Percentiles rank a stretch among this genome's conserved stretches.
These are phyloP conservation scores for Zaprionus nigranus DNA, from an alignment of 1,140 invertebrate genomes.

Conservation along the genomic window DNA sequence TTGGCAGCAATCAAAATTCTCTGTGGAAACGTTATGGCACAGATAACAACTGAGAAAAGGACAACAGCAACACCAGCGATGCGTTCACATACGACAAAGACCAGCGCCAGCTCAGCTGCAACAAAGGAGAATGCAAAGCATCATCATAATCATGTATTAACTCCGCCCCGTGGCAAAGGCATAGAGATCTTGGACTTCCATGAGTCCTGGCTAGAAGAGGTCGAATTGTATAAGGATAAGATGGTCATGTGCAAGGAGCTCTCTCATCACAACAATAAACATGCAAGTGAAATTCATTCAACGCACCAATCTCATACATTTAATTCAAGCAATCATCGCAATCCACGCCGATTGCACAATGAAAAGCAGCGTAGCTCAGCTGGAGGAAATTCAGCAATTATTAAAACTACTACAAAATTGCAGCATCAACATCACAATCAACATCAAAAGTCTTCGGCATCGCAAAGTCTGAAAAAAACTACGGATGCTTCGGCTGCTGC, in stretches of 20 bases:
- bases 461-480: slow-evolving; percentile 33
- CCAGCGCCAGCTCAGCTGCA: slow-evolving; percentile 28
- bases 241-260: slow-evolving; percentile 67
- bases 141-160: slow-evolving; percentile 23
- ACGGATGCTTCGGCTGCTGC: slow-evolving; percentile 22
- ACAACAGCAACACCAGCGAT: slow-evolving; percentile 46
- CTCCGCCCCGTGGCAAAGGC: slow-evolving; percentile 56
- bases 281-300: slow-evolving; percentile 34
- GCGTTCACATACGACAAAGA: slow-evolving; percentile 34
- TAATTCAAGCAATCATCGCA: slow-evolving; percentile 9
- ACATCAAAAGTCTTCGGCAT: slow-evolving; percentile 39
- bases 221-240: slow-evolving; percentile 78
- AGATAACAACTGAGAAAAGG: slow-evolving; percentile 80
- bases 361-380: slow-evolving; percentile 27
- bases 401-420: background rate
- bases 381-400: background rate
- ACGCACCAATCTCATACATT: slow-evolving; percentile 23
- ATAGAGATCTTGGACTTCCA: slow-evolving; percentile 82
- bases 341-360: background rate
- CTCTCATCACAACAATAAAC: slow-evolving; percentile 61
- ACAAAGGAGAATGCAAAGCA: slow-evolving; percentile 51
- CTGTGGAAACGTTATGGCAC: slow-evolving; percentile 75
- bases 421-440: slow-evolving; percentile 28
- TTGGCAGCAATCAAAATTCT: slow-evolving; percentile 69
- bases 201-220: slow-evolving; percentile 82